phyloP scores from a whole-genome alignment of 2,797 vertebrate species.

The Paratrypauchen microcephalus region DNA sequence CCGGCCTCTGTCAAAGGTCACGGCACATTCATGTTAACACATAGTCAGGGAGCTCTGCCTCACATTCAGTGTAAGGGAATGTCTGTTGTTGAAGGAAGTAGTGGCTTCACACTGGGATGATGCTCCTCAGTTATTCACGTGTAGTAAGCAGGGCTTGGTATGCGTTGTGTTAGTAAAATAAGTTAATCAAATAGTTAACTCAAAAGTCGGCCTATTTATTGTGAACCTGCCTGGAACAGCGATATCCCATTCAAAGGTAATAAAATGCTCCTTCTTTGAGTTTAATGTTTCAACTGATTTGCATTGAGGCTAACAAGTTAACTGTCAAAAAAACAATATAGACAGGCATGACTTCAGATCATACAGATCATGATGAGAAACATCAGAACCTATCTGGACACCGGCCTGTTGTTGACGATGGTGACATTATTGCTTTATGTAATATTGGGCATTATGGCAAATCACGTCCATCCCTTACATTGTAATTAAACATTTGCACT shows the following conservation, averaged over 20 bases:
- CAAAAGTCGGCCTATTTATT: no score
- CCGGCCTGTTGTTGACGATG: neutral
- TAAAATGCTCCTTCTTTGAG: neutral
- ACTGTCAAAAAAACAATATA: neutral
- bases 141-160: neutral
- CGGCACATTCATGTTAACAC: neutral
- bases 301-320: neutral
- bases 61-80: neutral
- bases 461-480: neutral
- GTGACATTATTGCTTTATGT: neutral
- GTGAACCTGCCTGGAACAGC: no score
- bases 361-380: no score
- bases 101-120: neutral
- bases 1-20: neutral
- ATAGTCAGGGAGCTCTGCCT: neutral
- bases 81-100: neutral
- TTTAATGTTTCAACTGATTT: neutral
- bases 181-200: no score
- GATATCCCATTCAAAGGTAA: neutral
- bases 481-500: neutral
- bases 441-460: neutral
- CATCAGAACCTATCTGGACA: no score
- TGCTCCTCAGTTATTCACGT: neutral
- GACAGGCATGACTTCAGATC: neutral
- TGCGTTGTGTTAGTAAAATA: no score